Percentiles rank a stretch among this genome's conserved stretches.
These are phyloP conservation scores for Tragulus kanchil DNA, from an alignment of 2,113 vertebrate species.

Conservation along the genomic window DNA sequence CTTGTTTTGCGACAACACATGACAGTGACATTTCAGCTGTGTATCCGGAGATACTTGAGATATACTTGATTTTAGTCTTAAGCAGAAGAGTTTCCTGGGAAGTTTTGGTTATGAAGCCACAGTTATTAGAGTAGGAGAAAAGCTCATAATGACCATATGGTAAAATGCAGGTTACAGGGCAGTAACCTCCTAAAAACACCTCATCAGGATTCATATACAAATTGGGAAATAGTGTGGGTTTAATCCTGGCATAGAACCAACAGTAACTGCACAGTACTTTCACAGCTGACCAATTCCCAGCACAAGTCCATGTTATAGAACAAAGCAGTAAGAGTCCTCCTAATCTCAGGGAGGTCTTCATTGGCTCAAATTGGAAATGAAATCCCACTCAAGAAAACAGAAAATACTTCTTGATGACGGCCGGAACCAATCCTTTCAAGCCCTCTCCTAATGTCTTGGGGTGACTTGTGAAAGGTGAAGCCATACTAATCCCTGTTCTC, in stretches of 20 bases:
- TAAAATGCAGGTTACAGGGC: neutral
- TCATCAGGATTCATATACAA: neutral
- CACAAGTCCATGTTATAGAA: neutral
- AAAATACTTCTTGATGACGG: neutral
- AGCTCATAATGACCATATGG: conserved; percentile 8
- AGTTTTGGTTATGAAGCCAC: neutral
- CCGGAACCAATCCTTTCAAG: neutral
- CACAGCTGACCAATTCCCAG: neutral
- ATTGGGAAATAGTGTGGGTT: neutral
- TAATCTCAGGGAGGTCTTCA: neutral
- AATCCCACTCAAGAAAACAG: neutral
- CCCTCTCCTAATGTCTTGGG: neutral
- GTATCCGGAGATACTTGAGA: neutral
- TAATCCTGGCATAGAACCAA: conserved; percentile 30
- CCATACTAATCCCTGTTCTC: neutral
- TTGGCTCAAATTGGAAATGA: neutral
- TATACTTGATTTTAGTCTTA: conserved; percentile 9
- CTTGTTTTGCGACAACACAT: neutral
- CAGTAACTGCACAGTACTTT: neutral
- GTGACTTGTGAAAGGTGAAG: neutral
- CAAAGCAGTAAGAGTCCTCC: neutral
- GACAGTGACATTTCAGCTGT: neutral
- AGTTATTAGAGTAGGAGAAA: neutral
- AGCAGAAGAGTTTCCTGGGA: neutral
- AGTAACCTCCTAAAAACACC: conserved; percentile 24